These are phyloP conservation scores for Oenanthe melanoleuca DNA, from an alignment of 2,113 vertebrate species.

Conservation along the genomic window DNA sequence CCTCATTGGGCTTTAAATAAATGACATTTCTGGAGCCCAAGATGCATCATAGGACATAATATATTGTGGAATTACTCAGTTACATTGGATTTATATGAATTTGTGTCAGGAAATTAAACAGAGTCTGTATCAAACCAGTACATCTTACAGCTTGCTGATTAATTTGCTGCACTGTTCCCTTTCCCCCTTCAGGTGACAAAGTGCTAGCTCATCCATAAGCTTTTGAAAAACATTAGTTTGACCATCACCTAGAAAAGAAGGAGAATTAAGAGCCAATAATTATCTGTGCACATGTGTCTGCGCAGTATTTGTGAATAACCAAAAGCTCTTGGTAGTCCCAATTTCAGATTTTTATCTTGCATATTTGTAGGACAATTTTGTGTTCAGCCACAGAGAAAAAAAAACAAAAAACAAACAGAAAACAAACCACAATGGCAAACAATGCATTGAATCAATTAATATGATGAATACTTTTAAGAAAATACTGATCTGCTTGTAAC, in stretches of 20 bases:
- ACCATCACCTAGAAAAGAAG: background rate
- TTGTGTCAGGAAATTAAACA: background rate
- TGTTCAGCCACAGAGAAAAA: background rate
- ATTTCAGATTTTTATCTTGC: background rate
- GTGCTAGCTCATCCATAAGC: background rate
- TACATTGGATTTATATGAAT: background rate
- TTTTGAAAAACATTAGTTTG: background rate
- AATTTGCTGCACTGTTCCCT: accelerated
- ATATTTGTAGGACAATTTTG: background rate
- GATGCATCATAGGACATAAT: background rate
- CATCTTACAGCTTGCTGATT: background rate
- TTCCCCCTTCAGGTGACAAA: background rate
- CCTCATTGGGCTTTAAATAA: background rate
- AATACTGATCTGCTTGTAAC: background rate
- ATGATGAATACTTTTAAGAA: background rate
- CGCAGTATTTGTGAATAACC: background rate
- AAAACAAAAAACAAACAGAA: background rate
- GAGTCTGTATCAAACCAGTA: background rate
- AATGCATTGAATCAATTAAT: background rate
- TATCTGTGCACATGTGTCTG: background rate
- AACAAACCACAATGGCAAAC: background rate
- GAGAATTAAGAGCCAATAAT: background rate
- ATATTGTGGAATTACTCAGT: background rate
- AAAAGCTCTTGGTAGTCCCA: background rate
- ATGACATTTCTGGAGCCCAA: background rate